phyloP scores from a whole-genome alignment of 2,113 vertebrate genomes.

The Tor tambroides region DNA sequence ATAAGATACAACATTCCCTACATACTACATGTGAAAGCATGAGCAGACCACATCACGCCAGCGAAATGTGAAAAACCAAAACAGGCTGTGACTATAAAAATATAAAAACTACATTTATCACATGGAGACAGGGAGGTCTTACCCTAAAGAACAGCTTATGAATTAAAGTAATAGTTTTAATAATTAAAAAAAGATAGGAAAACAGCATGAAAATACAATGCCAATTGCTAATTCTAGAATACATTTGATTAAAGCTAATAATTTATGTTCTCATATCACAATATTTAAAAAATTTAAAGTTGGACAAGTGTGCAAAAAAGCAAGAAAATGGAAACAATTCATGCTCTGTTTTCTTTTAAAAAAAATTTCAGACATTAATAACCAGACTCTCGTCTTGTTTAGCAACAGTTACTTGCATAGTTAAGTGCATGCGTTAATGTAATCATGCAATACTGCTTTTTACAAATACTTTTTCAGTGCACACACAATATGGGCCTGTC shows the following conservation, averaged over 20 bases:
- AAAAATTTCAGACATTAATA: slow-evolving; percentile 67
- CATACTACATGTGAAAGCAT: background rate
- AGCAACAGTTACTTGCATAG: slow-evolving; percentile 85
- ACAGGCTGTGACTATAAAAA: background rate
- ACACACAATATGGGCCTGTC: slow-evolving; percentile 41
- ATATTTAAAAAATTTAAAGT: slow-evolving; percentile 63
- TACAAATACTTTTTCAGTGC: slow-evolving; percentile 61
- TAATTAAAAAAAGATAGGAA: background rate
- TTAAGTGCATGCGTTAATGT: slow-evolving; percentile 82
- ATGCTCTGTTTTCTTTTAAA: slow-evolving; percentile 71
- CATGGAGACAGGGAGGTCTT: background rate
- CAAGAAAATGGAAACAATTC: slow-evolving; percentile 64
- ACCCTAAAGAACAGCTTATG: background rate
- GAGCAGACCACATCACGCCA: slow-evolving; percentile 11
- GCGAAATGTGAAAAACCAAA: slow-evolving; percentile 25
- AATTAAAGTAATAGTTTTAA: background rate
- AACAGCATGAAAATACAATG: background rate
- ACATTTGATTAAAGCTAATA: slow-evolving; percentile 22
- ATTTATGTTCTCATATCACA: slow-evolving; percentile 52
- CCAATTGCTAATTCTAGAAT: background rate
- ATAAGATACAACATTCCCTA: background rate
- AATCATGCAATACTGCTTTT: slow-evolving; percentile 77
- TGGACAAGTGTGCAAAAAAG: slow-evolving; percentile 79
- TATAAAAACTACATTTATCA: background rate
- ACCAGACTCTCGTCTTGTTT: slow-evolving; percentile 52